A percentile compares a stretch with the other conserved stretches of the same genome.
phyloP scores from a whole-genome alignment of 2,113 vertebrate species.

The Rhinolophus ferrumequinum region DNA sequence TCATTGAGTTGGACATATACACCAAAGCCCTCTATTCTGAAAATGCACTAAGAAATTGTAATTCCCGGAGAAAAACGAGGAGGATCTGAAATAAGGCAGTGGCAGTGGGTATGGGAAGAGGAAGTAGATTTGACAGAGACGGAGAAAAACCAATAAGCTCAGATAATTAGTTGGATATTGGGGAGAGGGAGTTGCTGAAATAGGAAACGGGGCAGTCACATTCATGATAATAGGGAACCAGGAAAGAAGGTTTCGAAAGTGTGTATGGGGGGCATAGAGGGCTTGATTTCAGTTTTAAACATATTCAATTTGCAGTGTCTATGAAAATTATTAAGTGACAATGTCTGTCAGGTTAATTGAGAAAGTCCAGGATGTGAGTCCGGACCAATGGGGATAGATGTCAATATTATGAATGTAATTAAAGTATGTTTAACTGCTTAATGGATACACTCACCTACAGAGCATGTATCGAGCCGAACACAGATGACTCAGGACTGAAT shows the following conservation, averaged over 20 bases:
- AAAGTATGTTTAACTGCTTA: conserved; percentile 40
- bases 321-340: conserved; percentile 46
- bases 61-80: background rate
- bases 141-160: background rate
- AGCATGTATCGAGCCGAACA: background rate
- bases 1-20: background rate
- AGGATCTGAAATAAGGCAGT: background rate
- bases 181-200: background rate
- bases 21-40: background rate
- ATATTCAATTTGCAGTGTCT: background rate
- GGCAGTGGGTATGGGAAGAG: background rate
- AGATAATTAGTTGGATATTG: background rate
- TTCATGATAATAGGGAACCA: background rate
- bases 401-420: conserved; percentile 33
- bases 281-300: conserved; percentile 28
- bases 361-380: background rate
- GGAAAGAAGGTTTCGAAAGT: background rate
- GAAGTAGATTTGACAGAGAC: background rate
- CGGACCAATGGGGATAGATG: conserved; percentile 11
- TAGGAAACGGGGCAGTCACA: background rate
- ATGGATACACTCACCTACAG: background rate
- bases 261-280: background rate
- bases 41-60: background rate
- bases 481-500: background rate
- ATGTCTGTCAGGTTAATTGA: conserved; percentile 31